These are phyloP conservation scores for Frankliniella intonsa DNA, from an alignment of 2,888 invertebrate species.

Conservation along the genomic window DNA sequence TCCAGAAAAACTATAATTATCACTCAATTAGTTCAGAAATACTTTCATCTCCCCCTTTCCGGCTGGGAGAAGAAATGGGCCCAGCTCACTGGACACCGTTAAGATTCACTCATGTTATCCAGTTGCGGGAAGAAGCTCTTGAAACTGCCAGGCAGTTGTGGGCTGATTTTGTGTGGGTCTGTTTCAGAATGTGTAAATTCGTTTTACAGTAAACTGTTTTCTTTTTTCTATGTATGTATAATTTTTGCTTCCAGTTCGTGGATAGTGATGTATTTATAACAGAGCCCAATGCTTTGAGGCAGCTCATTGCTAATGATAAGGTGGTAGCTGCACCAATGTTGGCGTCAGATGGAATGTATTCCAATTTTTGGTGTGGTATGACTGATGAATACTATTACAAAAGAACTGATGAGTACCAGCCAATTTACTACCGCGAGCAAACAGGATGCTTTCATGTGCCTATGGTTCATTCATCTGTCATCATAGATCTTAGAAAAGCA, in stretches of 20 bases:
- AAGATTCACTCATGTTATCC: slow-evolving; percentile 74
- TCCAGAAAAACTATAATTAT: slow-evolving; percentile 66
- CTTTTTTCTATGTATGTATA: slow-evolving; percentile 30
- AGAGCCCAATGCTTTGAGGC: slow-evolving; percentile 58
- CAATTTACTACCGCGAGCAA: slow-evolving; percentile 64
- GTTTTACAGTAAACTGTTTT: background rate
- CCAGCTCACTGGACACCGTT: slow-evolving; percentile 69
- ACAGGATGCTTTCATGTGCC: slow-evolving; percentile 78
- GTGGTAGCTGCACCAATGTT: slow-evolving; percentile 80
- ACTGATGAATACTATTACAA: slow-evolving; percentile 74
- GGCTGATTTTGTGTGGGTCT: slow-evolving; percentile 87
- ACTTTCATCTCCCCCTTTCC: slow-evolving; percentile 48
- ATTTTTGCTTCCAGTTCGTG: slow-evolving; percentile 59
- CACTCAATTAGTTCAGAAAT: slow-evolving; percentile 61
- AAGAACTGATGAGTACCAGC: slow-evolving; percentile 78
- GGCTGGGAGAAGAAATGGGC: slow-evolving; percentile 57
- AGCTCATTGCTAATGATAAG: slow-evolving; percentile 58
- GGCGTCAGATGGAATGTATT: slow-evolving; percentile 78
- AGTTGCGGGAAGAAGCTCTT: slow-evolving; percentile 70
- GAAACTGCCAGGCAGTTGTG: slow-evolving; percentile 67
- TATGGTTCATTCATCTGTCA: slow-evolving; percentile 84
- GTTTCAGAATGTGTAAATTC: slow-evolving; percentile 41
- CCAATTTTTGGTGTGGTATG: slow-evolving; percentile 97
- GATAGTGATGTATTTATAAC: slow-evolving; percentile 82
- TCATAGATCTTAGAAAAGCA: slow-evolving; percentile 64